phyloP scores from a whole-genome alignment of 2,888 invertebrate species.

The Oxytorus armatus region DNA sequence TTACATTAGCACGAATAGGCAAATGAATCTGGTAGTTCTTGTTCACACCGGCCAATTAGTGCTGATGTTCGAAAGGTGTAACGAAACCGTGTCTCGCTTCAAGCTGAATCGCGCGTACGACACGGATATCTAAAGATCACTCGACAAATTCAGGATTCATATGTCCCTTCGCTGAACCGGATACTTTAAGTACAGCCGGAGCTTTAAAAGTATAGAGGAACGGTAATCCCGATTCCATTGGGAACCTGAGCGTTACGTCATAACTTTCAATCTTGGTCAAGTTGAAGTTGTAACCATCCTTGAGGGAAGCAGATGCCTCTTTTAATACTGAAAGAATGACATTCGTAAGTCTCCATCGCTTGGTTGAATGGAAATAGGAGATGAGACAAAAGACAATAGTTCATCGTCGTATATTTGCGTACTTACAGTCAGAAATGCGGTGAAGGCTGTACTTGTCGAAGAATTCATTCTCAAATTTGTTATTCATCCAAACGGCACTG shows the following conservation, averaged over 20 bases:
- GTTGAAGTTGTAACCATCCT: constrained; percentile 85
- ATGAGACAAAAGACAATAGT: neutral
- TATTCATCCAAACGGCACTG: constrained; percentile 85
- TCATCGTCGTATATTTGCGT: neutral
- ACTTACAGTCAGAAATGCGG: constrained; percentile 83
- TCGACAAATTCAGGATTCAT: neutral
- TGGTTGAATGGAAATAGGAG: neutral
- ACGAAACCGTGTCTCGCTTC: constrained; percentile 89
- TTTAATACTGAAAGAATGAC: constrained; percentile 81
- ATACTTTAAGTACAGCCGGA: constrained; percentile 85
- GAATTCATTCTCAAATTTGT: constrained; percentile 85
- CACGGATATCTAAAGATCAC: constrained; percentile 37
- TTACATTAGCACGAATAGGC: constrained; percentile 85
- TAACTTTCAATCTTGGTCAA: constrained; percentile 87
- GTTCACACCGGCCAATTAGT: constrained; percentile 87
- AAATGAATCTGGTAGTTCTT: constrained; percentile 87
- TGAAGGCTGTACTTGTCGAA: constrained; percentile 86
- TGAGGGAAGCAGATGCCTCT: constrained; percentile 83
- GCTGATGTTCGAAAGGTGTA: constrained; percentile 87
- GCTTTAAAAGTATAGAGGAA: constrained; percentile 88
- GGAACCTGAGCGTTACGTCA: constrained; percentile 88
- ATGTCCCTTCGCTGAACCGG: constrained; percentile 42
- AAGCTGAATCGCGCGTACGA: constrained; percentile 86
- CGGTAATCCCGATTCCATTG: constrained; percentile 90
- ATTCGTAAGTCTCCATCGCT: constrained; percentile 5